These are phyloP conservation scores for Cantharis nigra DNA, from an alignment of 2,888 invertebrate species.

Conservation along the genomic window DNA sequence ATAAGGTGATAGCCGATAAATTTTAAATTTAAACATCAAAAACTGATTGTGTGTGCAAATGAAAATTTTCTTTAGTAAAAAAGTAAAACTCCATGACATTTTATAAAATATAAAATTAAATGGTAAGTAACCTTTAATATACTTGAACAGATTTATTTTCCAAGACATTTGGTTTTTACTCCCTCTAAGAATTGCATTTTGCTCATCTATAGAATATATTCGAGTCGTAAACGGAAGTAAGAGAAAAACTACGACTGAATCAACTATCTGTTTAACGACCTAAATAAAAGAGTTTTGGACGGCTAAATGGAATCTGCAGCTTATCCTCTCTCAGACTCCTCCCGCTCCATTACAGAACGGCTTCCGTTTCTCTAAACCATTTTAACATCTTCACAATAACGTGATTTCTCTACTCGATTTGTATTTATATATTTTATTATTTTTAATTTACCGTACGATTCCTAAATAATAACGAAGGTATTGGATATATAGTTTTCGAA, in stretches of 20 bases:
- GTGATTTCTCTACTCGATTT: constrained; percentile 29
- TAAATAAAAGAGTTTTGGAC: constrained; percentile 56
- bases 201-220: constrained; percentile 26
- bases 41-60: not conserved
- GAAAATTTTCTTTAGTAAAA: not conserved
- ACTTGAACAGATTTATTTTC: constrained; percentile 38
- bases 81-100: not conserved
- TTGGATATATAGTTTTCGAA: not conserved
- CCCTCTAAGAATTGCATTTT: constrained; percentile 31
- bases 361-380: constrained; percentile 48
- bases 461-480: not conserved
- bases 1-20: not conserved
- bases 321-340: constrained; percentile 44
- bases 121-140: constrained; percentile 37
- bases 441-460: constrained; percentile 1
- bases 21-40: no score
- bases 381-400: constrained; percentile 49
- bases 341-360: constrained; percentile 46
- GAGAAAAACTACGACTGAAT: constrained; percentile 43
- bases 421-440: constrained; percentile 23
- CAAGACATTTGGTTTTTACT: constrained; percentile 35
- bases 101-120: constrained; percentile 36
- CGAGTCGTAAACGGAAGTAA: constrained; percentile 36
- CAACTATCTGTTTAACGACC: constrained; percentile 54
- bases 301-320: constrained; percentile 55